A percentile compares a stretch with the other conserved stretches of the same genome.
These are phyloP conservation scores for Solenopsis fugax DNA, from an alignment of 1,140 invertebrate genomes.

Conservation along the genomic window DNA sequence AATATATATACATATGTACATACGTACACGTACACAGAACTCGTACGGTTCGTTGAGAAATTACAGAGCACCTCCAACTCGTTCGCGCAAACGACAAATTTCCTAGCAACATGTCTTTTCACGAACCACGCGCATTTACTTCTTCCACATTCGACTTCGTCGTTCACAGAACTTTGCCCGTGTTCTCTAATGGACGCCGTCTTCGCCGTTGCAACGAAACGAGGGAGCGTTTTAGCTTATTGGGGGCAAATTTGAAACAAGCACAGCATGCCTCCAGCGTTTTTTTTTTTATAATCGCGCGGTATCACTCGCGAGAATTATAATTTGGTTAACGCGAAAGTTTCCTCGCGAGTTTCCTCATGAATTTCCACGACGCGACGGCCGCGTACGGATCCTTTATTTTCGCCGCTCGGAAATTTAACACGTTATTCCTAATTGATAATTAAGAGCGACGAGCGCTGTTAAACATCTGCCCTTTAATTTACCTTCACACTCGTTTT, in stretches of 20 bases:
- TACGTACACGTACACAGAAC: neutral
- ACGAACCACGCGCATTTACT: neutral
- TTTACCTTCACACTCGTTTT: neutral
- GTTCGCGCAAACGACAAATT: neutral
- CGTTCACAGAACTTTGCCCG: neutral
- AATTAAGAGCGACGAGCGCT: conserved; percentile 1
- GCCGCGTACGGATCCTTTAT: neutral
- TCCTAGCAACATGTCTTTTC: neutral
- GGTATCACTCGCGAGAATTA: neutral
- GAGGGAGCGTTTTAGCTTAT: neutral
- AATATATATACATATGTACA: neutral
- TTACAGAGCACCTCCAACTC: conserved; percentile 12
- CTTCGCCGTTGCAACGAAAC: neutral
- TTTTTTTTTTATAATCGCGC: neutral
- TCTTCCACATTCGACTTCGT: neutral
- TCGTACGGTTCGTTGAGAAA: conserved; percentile 10
- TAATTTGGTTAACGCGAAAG: neutral
- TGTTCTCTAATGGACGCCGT: neutral
- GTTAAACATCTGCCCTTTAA: conserved; percentile 21
- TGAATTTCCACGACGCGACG: neutral
- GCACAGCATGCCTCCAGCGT: too few relatives aligned
- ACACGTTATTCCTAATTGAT: conserved; percentile 4
- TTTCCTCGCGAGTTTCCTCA: neutral
- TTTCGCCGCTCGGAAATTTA: neutral
- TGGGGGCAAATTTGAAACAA: neutral